Base-by-base conservation (phyloP, 2,797 vertebrate genomes). In the Agapornis canus region DNA sequence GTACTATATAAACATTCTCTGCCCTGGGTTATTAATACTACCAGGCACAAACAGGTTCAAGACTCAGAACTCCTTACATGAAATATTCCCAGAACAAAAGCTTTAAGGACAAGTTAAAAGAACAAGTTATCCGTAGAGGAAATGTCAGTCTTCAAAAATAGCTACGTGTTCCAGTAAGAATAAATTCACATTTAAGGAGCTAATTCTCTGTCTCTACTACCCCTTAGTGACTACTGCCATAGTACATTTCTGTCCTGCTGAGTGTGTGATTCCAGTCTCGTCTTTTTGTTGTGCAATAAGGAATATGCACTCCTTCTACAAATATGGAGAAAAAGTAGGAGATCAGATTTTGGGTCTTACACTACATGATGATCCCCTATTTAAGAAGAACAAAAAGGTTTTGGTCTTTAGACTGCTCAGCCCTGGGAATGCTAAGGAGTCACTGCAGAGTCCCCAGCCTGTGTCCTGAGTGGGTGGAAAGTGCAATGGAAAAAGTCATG, bases 1-100 rank as follows among this genome's bases (percentile, higher is more conserved):
- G 87, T 68, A 51, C 90, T 88, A 79, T 49, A 91, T 83, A 96
- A 96, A 96, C 82, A 90, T 79, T 88, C 23, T 13, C 80, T 91
- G 86, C 77, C 48, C n/a, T 0, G 1, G 77, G 92, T 94, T 81
- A 88, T 88, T 97, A 95, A 88, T 64, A 82, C 54, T 66, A 19
- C 59, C 31, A 84, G 85, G 82, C 77, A 94, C 37, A 56, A 70
- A 64, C 66, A 47, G 65, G 65, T 72, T 86, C 61, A 66, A 79
- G 69, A 80, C 21, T 81, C 76, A 91, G 82, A 86, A 90, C 64
- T 86, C 63, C 42, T 91, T 21, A 76, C 47, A 23, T 26, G 17
- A 95, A 87, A 76, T 65, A 66, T 37, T 94, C 47, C 65, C 51
- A 43, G 45, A 80, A 82, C 27, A 79, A 92, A 80, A 71, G 17